Evolutionary conservation across 1,140 invertebrate genomes (phyloP), one percentile per base, ranked within the genome.

Genomic region (Chelonus insularis): DNA sequence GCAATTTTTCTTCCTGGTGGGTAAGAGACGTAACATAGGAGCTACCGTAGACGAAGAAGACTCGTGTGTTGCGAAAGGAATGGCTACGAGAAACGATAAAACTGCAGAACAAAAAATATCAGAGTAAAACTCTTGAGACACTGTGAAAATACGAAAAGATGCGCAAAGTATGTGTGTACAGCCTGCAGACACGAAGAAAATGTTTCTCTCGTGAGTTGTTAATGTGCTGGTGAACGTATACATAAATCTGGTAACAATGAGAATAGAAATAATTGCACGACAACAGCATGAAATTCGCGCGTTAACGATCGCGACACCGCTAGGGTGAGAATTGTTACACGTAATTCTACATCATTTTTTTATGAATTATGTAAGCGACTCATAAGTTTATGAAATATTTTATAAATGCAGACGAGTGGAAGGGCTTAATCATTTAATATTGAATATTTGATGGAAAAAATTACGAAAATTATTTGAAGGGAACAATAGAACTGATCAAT

Each of bases 241-340:
- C 52, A 55, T 14, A 43, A 41, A 14, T 52, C 55, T 43, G 23
- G 34, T 57, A 57, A 57, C 39, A 57, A 57, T 57, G 55, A 43
- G 20, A 45, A 20, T 36, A 45, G 39, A 23, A 57, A 57, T 45
- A 57, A 57, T 57, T 57, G 41, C 36, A 36, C 36, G 52, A 55
- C 52, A 32, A 29, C 52, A 34, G 34, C 37, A 25, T 23, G 39
- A 14, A 25, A 57, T 39, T 41, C 18, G 12, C 54, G 20, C 54
- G 21, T 45, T 57, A 57, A 45, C 18, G 39, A 57, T 56, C 37
- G 36, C 2, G 18, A 41, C 18, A 37, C 29, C 32, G 29, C 20
- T 20, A 21, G 14, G 23, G 39, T 45, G 39, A 45, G 25, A 57
- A 57, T 57, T 43, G 37, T 12, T 57, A 29, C 21, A 25, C 37